Conservation (phyloP, 2,888 invertebrate genomes). For the Hetaerina titia region DNA sequence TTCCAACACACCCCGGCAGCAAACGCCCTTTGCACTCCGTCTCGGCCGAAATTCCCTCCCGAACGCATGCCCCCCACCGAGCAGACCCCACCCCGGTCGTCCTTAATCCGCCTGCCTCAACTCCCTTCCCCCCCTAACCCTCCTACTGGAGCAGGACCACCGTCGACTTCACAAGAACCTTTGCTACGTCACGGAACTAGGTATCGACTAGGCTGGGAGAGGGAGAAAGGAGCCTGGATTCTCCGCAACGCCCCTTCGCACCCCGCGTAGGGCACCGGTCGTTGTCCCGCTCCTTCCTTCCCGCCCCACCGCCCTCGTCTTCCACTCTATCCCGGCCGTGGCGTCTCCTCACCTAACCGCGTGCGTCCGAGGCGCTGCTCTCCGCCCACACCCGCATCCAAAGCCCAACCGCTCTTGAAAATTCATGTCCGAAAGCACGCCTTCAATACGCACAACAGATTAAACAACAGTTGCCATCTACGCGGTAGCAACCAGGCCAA, state of each 20-base stretch:
- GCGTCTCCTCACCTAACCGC: neutral
- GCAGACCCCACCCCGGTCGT: neutral
- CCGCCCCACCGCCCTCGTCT: neutral
- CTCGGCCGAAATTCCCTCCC: neutral
- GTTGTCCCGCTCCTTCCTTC: slow-evolving; percentile 18
- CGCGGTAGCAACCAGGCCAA: too few species aligned
- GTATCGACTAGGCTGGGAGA: slow-evolving; percentile 52
- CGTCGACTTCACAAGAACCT: slow-evolving; percentile 41
- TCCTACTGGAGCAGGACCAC: neutral
- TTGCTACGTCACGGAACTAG: slow-evolving; percentile 47
- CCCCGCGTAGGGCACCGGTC: slow-evolving; percentile 62
- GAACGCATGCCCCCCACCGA: neutral
- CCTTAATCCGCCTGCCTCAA: neutral
- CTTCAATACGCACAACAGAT: too few species aligned
- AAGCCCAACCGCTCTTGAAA: too few species aligned
- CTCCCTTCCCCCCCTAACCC: neutral
- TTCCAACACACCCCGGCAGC: neutral
- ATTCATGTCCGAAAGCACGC: too few species aligned
- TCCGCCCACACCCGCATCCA: neutral
- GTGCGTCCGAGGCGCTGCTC: too few species aligned
- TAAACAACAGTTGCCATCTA: too few species aligned
- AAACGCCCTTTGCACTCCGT: neutral
- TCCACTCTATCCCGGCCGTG: neutral
- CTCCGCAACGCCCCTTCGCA: slow-evolving; percentile 39
- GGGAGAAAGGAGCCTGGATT: neutral